Percentiles rank a stretch among this genome's conserved stretches.
Evolutionary conservation across 2,113 vertebrate genomes (phyloP).

Genomic region (Ardeotis arabs): DNA sequence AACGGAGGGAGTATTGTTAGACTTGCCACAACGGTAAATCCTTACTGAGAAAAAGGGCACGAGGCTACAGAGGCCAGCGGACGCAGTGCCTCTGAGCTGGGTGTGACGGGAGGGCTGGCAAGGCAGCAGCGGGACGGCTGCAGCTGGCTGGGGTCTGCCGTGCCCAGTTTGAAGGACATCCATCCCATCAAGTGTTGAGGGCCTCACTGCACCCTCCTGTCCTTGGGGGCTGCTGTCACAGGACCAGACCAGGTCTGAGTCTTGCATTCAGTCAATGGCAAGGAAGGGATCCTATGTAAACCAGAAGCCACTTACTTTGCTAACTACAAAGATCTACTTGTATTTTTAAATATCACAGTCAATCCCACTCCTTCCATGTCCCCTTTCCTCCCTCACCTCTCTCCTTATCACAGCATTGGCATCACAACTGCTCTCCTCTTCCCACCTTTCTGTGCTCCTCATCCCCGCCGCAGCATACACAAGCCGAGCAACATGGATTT

Average conservation of each 20-base stretch:
- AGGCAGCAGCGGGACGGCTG: not conserved
- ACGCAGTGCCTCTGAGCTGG: fast-evolving
- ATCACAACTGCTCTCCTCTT: not conserved
- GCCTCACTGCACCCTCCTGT: not conserved
- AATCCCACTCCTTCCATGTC: not conserved
- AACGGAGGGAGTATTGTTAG: not conserved
- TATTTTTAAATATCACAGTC: not conserved
- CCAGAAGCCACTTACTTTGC: not conserved
- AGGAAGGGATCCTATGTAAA: not conserved
- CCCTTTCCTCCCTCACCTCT: not conserved
- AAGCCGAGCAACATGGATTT: not conserved
- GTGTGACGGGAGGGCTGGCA: fast-evolving
- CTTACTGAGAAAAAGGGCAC: fast-evolving
- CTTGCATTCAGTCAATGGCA: not conserved
- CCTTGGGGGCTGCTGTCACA: not conserved
- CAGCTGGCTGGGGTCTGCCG: fast-evolving
- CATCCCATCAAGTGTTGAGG: not conserved
- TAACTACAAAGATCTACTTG: not conserved
- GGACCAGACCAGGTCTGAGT: not conserved
- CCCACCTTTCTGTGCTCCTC: not conserved
- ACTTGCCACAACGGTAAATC: not conserved
- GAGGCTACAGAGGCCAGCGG: fast-evolving
- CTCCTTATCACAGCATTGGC: not conserved
- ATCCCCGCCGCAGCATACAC: fast-evolving
- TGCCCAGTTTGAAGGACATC: not conserved